Conservation (phyloP, 2,888 invertebrate genomes). For the Cryptocheilus praepositus region DNA sequence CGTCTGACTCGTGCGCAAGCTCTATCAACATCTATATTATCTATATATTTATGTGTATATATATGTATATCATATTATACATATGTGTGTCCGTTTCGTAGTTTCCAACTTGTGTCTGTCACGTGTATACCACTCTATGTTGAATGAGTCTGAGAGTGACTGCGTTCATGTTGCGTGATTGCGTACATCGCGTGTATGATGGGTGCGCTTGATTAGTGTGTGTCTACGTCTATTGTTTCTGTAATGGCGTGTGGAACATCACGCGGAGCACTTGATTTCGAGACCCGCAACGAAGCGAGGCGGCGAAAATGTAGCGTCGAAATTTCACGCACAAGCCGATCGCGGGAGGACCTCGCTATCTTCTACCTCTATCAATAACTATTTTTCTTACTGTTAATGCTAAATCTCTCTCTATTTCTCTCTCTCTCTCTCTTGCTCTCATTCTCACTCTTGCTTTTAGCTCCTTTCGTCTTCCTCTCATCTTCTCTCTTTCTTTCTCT, state of each 20-base stretch:
- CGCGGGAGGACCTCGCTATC: too few species aligned
- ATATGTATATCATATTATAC: conserved; percentile 41
- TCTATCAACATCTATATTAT: conserved; percentile 14
- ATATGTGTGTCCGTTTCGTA: conserved; percentile 58
- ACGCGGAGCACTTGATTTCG: conserved; percentile 61
- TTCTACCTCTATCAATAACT: too few species aligned
- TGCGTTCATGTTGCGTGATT: conserved; percentile 70
- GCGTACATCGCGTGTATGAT: conserved; percentile 60
- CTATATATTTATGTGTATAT: conserved; percentile 35
- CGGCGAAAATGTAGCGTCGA: neutral
- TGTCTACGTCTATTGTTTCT: conserved; percentile 75
- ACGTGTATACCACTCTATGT: conserved; percentile 72
- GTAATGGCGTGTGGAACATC: conserved; percentile 70
- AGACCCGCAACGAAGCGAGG: conserved; percentile 2
- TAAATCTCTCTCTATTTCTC: too few species aligned
- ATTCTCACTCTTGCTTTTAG: too few species aligned
- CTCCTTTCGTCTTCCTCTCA: neutral
- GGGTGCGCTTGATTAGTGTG: conserved; percentile 73
- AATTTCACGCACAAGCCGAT: too few species aligned
- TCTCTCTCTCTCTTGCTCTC: neutral
- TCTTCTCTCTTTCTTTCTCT: neutral
- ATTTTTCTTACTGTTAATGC: neutral
- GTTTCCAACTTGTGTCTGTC: conserved; percentile 76
- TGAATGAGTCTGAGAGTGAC: conserved; percentile 68
- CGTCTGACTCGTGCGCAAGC: conserved; percentile 9